phyloP scores from a whole-genome alignment of 2,113 vertebrate genomes.

The Cyanoderma ruficeps region DNA sequence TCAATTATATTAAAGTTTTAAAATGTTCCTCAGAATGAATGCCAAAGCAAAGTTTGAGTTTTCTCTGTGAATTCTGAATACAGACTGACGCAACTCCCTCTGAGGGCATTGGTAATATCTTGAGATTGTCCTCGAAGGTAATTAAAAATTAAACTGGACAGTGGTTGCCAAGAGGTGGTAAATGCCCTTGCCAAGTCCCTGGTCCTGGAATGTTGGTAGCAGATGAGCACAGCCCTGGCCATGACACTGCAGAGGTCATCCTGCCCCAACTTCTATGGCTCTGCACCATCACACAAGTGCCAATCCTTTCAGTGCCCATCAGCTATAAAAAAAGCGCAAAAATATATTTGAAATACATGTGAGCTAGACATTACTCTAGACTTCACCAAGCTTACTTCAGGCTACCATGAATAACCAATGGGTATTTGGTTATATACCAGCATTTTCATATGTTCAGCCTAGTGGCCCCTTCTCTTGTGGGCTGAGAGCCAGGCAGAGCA shows the following conservation, averaged over 20 bases:
- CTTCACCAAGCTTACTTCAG: neutral
- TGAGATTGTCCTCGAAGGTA: neutral
- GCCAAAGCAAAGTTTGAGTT: slow-evolving; percentile 35
- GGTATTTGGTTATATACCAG: no score
- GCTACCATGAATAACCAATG: neutral
- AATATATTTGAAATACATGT: neutral
- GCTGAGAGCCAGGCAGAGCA: neutral
- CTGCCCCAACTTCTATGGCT: rapidly evolving
- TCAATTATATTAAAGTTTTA: neutral
- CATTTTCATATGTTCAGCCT: rapidly evolving
- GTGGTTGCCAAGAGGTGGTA: neutral
- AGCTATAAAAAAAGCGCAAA: neutral
- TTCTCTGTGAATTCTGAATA: slow-evolving; percentile 18
- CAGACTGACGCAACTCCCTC: neutral
- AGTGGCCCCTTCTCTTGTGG: rapidly evolving
- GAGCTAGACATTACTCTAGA: neutral
- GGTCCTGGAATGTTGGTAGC: neutral
- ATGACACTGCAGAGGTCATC: neutral
- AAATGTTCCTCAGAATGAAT: neutral
- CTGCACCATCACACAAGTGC: neutral
- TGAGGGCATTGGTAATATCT: neutral
- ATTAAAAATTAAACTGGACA: slow-evolving; percentile 49
- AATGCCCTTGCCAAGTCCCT: neutral
- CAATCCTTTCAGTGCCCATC: neutral
- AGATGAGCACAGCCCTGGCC: neutral